Conservation (phyloP, 2,797 vertebrate species). For the Botia kubotai region DNA sequence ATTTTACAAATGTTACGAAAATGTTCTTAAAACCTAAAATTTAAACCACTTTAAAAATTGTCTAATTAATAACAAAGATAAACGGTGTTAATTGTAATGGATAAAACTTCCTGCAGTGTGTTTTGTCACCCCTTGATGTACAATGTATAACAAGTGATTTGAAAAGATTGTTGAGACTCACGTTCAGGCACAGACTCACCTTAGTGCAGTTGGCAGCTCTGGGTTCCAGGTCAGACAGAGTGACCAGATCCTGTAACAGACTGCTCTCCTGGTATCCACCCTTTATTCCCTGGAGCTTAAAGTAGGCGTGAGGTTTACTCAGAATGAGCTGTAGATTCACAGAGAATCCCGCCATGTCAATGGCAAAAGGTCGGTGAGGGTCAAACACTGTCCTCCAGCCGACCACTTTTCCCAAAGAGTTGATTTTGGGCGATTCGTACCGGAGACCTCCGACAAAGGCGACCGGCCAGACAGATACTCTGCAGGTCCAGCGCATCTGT, state of each 20-base stretch:
- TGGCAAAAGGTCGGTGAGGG: slow-evolving; percentile 87
- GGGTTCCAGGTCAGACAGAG: slow-evolving; percentile 85
- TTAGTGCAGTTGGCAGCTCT: slow-evolving; percentile 92
- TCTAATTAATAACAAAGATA: no score
- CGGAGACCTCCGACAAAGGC: slow-evolving; percentile 89
- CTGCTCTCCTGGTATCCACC: slow-evolving; percentile 91
- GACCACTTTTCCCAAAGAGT: slow-evolving; percentile 83
- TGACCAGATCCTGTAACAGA: slow-evolving; percentile 86
- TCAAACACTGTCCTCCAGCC: slow-evolving; percentile 91
- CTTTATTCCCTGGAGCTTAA: slow-evolving; percentile 87
- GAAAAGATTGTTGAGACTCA: not conserved
- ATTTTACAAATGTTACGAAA: no score
- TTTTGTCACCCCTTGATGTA: no score
- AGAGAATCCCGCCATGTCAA: slow-evolving; percentile 92
- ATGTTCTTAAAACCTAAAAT: no score
- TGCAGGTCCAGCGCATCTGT: slow-evolving; percentile 83
- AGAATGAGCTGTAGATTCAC: slow-evolving; percentile 86
- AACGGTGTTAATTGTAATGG: no score
- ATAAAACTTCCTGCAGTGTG: no score
- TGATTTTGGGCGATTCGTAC: slow-evolving; percentile 87
- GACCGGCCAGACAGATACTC: slow-evolving; percentile 89
- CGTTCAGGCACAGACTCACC: slow-evolving; percentile 70
- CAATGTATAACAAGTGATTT: not conserved
- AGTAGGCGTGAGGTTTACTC: slow-evolving; percentile 86
- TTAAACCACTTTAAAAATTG: no score